These are phyloP conservation scores for Vulpes vulpes DNA, from an alignment of 2,113 vertebrate genomes.

Conservation along the genomic window DNA sequence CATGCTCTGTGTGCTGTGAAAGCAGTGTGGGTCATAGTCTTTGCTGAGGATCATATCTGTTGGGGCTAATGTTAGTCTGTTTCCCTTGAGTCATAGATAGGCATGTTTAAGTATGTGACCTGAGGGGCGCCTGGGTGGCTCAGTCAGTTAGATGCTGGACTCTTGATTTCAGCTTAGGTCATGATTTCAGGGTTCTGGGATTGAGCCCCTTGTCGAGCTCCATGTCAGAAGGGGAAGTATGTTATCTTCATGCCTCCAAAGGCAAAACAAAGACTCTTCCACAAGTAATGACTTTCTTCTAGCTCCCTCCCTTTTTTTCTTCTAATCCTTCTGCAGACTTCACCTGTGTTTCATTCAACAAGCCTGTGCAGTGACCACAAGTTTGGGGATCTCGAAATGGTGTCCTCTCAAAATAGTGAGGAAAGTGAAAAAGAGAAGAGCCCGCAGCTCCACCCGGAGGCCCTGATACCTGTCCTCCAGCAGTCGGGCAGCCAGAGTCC, in stretches of 20 bases:
- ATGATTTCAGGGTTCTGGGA: background rate
- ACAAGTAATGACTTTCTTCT: background rate
- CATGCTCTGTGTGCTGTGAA: background rate
- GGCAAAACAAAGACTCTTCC: background rate
- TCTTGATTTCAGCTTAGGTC: background rate
- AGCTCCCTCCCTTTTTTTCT: fast-evolving
- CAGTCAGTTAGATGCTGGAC: background rate
- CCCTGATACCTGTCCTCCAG: slow-evolving; percentile 91
- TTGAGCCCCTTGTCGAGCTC: background rate
- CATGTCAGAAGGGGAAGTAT: background rate
- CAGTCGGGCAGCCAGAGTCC: slow-evolving; percentile 83
- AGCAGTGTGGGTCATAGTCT: background rate
- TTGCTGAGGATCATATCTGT: background rate
- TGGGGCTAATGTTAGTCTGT: background rate
- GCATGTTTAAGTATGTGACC: background rate
- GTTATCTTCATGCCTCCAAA: background rate
- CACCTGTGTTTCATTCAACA: slow-evolving; percentile 68
- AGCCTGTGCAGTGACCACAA: slow-evolving; percentile 56
- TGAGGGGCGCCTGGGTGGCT: background rate
- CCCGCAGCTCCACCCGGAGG: slow-evolving; percentile 89
- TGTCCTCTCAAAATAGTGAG: slow-evolving; percentile 72
- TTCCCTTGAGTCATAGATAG: background rate
- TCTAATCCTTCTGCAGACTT: slow-evolving; percentile 57
- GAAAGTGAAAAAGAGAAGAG: slow-evolving; percentile 81
- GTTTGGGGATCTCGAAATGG: slow-evolving; percentile 70